Percentiles rank a stretch among this genome's conserved stretches.
phyloP scores from a whole-genome alignment of 2,113 vertebrate species.

The Alexandromys fortis region DNA sequence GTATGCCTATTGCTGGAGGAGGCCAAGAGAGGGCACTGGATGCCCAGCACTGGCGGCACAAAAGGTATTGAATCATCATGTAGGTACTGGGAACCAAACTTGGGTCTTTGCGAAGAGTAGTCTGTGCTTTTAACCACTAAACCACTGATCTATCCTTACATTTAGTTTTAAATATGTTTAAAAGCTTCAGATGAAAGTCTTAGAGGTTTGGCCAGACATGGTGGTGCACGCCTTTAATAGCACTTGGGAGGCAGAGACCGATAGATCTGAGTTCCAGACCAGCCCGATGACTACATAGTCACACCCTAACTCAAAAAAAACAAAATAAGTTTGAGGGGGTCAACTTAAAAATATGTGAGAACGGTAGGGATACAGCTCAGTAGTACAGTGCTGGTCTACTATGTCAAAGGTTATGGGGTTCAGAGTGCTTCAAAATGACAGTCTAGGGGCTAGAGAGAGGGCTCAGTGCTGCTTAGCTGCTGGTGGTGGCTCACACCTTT shows the following conservation, averaged over 20 bases:
- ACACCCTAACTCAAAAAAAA: not conserved
- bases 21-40: not conserved
- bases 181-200: slow-evolving; percentile 1
- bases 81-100: not conserved
- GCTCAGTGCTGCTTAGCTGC: not conserved
- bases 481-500: too few relatives aligned
- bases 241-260: not conserved
- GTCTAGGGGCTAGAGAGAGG: not conserved
- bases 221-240: not conserved
- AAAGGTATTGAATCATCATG: not conserved
- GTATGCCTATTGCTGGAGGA: not conserved
- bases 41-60: not conserved
- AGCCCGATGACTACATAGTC: not conserved
- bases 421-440: slow-evolving; percentile 2
- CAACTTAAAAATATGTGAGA: not conserved
- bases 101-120: not conserved
- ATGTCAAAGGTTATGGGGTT: not conserved
- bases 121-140: not conserved
- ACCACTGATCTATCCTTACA: not conserved
- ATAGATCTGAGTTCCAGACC: not conserved
- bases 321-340: not conserved
- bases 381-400: not conserved
- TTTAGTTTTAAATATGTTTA: slow-evolving; percentile 35
- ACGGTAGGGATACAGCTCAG: not conserved
- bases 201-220: not conserved